A percentile compares a stretch with the other conserved stretches of the same genome.
Evolutionary conservation across 2,113 vertebrate genomes (phyloP).

Genomic region (Talpa occidentalis): DNA sequence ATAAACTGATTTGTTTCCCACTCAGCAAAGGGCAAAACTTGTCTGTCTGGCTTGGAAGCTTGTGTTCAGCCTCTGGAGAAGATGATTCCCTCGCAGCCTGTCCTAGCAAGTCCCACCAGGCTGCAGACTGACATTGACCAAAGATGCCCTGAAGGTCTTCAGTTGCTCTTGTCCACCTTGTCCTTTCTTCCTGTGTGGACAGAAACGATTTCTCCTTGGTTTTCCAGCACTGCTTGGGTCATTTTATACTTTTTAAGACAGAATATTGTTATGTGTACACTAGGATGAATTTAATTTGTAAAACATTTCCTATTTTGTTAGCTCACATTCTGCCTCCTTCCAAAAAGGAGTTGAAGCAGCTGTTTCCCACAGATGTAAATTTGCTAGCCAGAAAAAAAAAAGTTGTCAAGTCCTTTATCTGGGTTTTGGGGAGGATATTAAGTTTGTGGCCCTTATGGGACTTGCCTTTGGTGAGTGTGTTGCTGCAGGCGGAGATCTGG

Average conservation of each 20-base stretch:
- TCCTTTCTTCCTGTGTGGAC: not conserved
- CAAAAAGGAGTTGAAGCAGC: not conserved
- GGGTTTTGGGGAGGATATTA: not conserved
- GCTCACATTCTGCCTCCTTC: not conserved
- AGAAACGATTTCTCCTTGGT: not conserved
- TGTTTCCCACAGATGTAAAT: not conserved
- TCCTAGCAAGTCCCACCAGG: too few species aligned
- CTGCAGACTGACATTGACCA: not conserved
- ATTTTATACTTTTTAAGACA: not conserved
- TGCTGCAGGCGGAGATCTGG: not conserved
- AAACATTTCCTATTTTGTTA: not conserved
- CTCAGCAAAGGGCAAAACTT: not conserved
- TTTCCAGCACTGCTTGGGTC: not conserved
- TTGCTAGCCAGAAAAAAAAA: not conserved
- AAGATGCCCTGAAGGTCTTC: not conserved
- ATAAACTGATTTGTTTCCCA: not conserved
- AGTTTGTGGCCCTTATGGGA: not conserved
- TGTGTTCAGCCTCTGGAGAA: not conserved
- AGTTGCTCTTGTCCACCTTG: not conserved
- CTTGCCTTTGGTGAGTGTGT: not conserved
- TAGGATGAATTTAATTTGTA: not conserved
- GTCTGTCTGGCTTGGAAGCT: not conserved
- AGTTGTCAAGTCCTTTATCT: not conserved
- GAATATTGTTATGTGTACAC: not conserved
- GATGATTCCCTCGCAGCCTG: not conserved